Conservation (phyloP, 1,140 invertebrate species). For the Idris sp. region DNA sequence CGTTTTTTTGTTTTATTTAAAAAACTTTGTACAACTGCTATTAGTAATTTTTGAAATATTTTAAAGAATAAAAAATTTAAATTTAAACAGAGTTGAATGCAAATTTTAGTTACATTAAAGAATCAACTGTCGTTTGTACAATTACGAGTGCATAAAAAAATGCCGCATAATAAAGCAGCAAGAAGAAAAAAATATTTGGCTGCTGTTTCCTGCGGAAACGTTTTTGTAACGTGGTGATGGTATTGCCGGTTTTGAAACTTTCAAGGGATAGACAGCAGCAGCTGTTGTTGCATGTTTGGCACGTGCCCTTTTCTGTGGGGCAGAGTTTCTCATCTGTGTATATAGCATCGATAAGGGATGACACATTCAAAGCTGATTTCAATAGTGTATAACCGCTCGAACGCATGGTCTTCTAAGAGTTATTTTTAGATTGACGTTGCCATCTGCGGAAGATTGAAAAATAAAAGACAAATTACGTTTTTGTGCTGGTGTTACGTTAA, state of each 20-base stretch:
- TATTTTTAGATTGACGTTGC: slow-evolving; percentile 24
- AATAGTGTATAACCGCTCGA: slow-evolving; percentile 10
- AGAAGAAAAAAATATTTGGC: slow-evolving; percentile 56
- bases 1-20: too few species aligned
- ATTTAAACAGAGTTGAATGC: background rate
- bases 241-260: slow-evolving; percentile 55
- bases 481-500: background rate
- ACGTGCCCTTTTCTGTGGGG: slow-evolving; percentile 66
- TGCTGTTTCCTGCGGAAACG: slow-evolving; percentile 76
- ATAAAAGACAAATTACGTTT: slow-evolving; percentile 15
- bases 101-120: too few species aligned
- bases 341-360: slow-evolving; percentile 50
- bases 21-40: too few species aligned
- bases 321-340: slow-evolving; percentile 47
- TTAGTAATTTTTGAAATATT: too few species aligned
- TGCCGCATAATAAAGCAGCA: slow-evolving; percentile 28
- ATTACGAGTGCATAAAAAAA: slow-evolving; percentile 22
- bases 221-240: slow-evolving; percentile 70
- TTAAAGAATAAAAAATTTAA: too few species aligned
- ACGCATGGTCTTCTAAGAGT: slow-evolving; percentile 10
- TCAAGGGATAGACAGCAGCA: slow-evolving; percentile 71
- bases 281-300: slow-evolving; percentile 73
- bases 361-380: slow-evolving; percentile 45
- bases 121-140: background rate
- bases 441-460: slow-evolving; percentile 22